A percentile compares a stretch with the other conserved stretches of the same genome.
Conservation (phyloP, 2,797 vertebrate genomes). For the Centropyge bicolor region DNA sequence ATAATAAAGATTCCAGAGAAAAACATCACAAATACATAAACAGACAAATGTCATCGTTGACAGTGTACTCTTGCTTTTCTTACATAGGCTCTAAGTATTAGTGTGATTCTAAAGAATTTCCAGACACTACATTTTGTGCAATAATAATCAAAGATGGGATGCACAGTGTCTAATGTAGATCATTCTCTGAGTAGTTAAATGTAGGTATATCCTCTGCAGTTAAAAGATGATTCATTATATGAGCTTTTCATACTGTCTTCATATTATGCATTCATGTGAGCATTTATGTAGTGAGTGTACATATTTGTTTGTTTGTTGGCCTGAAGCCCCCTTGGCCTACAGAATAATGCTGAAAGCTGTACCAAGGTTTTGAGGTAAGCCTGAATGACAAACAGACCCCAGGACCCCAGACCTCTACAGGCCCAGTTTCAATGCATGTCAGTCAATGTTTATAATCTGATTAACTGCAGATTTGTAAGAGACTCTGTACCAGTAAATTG, state of each 20-base stretch:
- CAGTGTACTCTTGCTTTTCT: too few species aligned
- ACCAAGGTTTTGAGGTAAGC: background rate
- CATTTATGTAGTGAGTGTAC: background rate
- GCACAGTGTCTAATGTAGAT: background rate
- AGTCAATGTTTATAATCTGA: background rate
- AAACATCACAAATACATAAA: background rate
- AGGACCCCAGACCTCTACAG: background rate
- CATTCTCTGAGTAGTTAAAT: background rate
- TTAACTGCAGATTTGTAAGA: background rate
- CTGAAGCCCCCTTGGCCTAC: too few species aligned
- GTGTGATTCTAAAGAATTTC: too few species aligned
- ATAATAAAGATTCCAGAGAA: background rate
- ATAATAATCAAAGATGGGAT: background rate
- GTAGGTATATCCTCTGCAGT: background rate
- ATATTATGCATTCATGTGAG: background rate
- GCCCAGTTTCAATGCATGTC: background rate
- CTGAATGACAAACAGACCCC: background rate
- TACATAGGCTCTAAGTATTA: too few species aligned
- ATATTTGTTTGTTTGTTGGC: background rate
- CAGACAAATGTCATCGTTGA: background rate
- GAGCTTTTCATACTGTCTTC: background rate
- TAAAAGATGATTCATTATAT: background rate
- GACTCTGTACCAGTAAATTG: background rate
- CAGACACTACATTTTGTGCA: background rate
- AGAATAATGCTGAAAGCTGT: background rate